phyloP scores from a whole-genome alignment of 2,888 invertebrate species.

The Blastobasis adustella region DNA sequence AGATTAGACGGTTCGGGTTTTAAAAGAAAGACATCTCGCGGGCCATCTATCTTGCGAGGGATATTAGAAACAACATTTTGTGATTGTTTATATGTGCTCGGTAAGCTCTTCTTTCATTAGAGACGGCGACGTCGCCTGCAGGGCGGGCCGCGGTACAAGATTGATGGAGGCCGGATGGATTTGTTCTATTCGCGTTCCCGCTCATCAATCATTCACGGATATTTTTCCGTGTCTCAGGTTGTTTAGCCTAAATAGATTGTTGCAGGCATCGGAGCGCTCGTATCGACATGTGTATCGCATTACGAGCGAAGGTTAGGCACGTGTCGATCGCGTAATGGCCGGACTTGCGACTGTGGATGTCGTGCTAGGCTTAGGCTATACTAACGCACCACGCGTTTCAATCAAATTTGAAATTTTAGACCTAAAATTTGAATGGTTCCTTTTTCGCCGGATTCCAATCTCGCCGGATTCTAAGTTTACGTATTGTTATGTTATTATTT shows the following conservation, averaged over 20 bases:
- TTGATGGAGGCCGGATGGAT: conserved; percentile 69
- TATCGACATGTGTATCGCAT: conserved; percentile 56
- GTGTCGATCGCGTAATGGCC: conserved; percentile 1
- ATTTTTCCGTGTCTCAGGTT: conserved; percentile 72
- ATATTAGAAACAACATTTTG: conserved; percentile 66
- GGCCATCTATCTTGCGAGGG: conserved; percentile 57
- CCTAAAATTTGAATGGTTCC: too few relatives aligned
- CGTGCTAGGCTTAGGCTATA: too few relatives aligned
- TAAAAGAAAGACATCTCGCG: conserved; percentile 7
- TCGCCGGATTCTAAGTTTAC: too few relatives aligned
- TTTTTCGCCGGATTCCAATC: too few relatives aligned
- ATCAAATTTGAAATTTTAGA: too few relatives aligned
- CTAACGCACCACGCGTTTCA: too few relatives aligned
- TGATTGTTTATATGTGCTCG: conserved; percentile 68
- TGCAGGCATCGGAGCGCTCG: conserved; percentile 48
- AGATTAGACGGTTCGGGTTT: too few relatives aligned
- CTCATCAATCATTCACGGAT: conserved; percentile 73
- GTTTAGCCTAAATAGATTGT: conserved; percentile 71
- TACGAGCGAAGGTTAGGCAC: conserved; percentile 36
- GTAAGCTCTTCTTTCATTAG: conserved; percentile 73
- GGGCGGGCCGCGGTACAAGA: conserved; percentile 49
- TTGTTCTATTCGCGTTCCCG: conserved; percentile 69
- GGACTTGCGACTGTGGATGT: too few relatives aligned
- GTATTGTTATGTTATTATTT: too few relatives aligned
- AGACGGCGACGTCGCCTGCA: conserved; percentile 58